These are phyloP conservation scores for Capromys pilorides DNA, from an alignment of 2,797 vertebrate genomes.

Conservation along the genomic window DNA sequence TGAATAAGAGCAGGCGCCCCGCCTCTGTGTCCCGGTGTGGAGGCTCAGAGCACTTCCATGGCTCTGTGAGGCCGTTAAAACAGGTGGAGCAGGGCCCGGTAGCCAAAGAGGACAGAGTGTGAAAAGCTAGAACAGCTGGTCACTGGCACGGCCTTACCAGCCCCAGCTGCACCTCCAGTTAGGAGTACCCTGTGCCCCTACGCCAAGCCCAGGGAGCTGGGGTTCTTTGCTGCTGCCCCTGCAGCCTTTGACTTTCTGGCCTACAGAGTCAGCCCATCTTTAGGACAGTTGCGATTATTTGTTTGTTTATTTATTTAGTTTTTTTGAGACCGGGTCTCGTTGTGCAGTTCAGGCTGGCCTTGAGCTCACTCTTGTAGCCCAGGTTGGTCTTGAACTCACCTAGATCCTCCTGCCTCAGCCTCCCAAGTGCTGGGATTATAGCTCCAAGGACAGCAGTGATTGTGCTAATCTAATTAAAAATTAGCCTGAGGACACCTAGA, in stretches of 20 bases:
- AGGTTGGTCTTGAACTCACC: too few species aligned
- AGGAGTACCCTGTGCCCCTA: not conserved
- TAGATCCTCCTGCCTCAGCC: too few species aligned
- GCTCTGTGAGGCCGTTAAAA: not conserved
- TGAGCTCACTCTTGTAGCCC: too few species aligned
- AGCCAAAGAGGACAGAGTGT: not conserved
- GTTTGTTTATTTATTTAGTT: too few species aligned
- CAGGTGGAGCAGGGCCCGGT: too few species aligned
- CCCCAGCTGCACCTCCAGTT: not conserved
- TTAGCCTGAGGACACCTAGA: conserved; percentile 14
- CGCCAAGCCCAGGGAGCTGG: not conserved
- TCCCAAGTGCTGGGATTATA: too few species aligned
- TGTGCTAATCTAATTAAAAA: conserved; percentile 62
- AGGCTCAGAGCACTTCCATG: not conserved
- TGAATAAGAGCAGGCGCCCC: not conserved
- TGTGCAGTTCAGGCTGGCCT: too few species aligned
- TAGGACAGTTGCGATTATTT: too few species aligned
- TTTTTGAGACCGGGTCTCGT: too few species aligned
- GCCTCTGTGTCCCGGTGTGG: too few species aligned
- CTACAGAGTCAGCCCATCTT: not conserved
- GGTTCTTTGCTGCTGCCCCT: not conserved
- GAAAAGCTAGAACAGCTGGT: not conserved
- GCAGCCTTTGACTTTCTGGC: not conserved
- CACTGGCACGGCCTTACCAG: rapidly evolving
- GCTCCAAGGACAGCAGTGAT: conserved; percentile 35